Conservation (phyloP, 1,140 invertebrate genomes). For the Drosophila leontia region DNA sequence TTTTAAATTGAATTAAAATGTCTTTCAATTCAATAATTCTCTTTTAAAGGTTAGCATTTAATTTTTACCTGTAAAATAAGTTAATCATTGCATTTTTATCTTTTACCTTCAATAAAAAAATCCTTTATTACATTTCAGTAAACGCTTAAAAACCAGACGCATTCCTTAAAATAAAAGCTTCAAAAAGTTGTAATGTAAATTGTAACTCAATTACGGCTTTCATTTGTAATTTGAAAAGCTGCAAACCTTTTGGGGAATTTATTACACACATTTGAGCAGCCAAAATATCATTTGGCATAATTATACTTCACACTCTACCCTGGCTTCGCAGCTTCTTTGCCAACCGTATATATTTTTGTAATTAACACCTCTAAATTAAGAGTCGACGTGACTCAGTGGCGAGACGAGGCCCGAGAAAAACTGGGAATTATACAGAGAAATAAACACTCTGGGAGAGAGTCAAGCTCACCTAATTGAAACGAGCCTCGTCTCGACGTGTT, state of each 20-base stretch:
- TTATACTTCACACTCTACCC: neutral
- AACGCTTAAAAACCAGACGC: neutral
- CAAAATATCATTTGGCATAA: conserved; percentile 9
- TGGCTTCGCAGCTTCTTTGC: conserved; percentile 4
- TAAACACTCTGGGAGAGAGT: conserved; percentile 7
- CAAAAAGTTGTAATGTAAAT: conserved; percentile 4
- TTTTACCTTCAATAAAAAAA: neutral
- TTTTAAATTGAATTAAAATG: neutral
- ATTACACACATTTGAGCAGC: conserved; percentile 10
- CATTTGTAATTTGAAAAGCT: neutral
- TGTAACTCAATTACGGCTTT: conserved; percentile 4
- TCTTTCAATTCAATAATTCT: neutral
- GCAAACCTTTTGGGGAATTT: neutral
- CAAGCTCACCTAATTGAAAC: conserved; percentile 29
- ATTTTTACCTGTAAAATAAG: neutral
- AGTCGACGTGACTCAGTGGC: conserved; percentile 38
- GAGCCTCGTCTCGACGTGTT: conserved; percentile 38
- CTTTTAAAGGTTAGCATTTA: neutral
- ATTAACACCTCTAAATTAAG: conserved; percentile 58
- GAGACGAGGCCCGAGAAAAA: neutral
- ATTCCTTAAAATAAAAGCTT: neutral
- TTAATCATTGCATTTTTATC: neutral
- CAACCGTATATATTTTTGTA: conserved; percentile 29
- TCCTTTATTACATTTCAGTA: neutral
- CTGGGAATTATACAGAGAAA: conserved; percentile 1